phyloP scores from a whole-genome alignment of 2,797 vertebrate genomes.

The Coendou prehensilis region DNA sequence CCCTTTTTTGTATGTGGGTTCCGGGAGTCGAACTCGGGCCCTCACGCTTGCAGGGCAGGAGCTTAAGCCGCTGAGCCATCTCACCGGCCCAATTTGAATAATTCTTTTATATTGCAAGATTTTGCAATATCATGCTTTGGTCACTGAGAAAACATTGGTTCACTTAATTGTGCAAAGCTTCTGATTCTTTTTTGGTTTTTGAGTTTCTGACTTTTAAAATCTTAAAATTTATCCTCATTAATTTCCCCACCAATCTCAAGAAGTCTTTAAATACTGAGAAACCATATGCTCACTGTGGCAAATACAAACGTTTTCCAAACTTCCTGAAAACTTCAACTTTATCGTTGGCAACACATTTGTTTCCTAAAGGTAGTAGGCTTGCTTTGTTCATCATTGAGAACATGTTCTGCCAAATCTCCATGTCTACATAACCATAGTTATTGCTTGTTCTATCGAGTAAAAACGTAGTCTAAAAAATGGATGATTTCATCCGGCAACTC shows the following conservation, averaged over 20 bases:
- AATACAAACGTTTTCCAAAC: constrained; percentile 24
- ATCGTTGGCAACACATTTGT: neutral
- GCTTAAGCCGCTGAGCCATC: too few relatives aligned
- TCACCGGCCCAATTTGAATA: too few relatives aligned
- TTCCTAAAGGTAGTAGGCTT: neutral
- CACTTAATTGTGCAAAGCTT: constrained; percentile 1
- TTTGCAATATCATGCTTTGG: neutral
- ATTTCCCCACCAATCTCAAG: neutral
- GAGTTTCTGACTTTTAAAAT: constrained; percentile 28
- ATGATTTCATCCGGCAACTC: neutral
- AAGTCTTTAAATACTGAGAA: neutral
- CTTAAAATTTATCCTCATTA: neutral
- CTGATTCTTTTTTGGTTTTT: neutral
- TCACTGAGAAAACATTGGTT: neutral
- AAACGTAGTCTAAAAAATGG: neutral
- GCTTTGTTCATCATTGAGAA: neutral
- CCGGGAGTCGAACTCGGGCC: too few relatives aligned
- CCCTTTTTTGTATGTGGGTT: too few relatives aligned
- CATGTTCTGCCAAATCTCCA: neutral
- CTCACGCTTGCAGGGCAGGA: too few relatives aligned
- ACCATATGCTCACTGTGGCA: neutral
- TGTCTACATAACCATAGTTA: neutral
- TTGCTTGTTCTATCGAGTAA: neutral
- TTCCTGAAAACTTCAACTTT: constrained; percentile 5
- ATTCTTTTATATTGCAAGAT: neutral